Conservation (phyloP, 2,113 vertebrate species). For the Vicugna pacos region DNA sequence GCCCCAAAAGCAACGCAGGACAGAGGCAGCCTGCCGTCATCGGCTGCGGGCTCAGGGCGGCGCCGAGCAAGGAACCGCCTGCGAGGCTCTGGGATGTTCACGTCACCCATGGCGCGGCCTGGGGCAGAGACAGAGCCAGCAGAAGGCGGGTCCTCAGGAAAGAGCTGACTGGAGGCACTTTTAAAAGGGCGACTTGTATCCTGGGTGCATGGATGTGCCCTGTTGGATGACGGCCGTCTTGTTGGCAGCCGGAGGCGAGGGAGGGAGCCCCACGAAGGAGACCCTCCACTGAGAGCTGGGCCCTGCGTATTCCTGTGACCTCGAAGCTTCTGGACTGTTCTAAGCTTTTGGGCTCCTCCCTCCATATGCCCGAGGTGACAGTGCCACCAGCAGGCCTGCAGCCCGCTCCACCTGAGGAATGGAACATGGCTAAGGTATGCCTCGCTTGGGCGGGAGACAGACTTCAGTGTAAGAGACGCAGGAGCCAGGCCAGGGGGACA, state of each 20-base stretch:
- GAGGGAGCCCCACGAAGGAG: background rate
- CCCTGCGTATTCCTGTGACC: background rate
- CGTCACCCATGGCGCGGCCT: background rate
- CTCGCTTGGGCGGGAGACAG: background rate
- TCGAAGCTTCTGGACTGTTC: background rate
- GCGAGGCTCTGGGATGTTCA: conserved; percentile 6
- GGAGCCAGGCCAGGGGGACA: background rate
- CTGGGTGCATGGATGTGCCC: background rate
- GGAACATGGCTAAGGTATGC: background rate
- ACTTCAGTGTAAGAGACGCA: background rate
- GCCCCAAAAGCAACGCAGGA: background rate
- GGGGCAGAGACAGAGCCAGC: background rate
- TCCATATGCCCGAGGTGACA: background rate
- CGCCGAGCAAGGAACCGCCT: background rate
- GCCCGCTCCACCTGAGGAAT: background rate
- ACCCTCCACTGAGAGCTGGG: background rate
- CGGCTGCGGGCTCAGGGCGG: background rate
- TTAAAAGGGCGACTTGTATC: background rate
- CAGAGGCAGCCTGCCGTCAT: background rate
- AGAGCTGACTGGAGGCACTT: background rate
- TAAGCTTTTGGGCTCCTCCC: background rate
- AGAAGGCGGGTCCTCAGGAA: background rate
- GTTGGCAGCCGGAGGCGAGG: background rate
- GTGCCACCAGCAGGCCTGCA: background rate
- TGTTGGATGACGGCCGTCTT: background rate